A percentile compares a stretch with the other conserved stretches of the same genome.
Evolutionary conservation across 2,888 invertebrate species (phyloP).

Genomic region (Ariolimax columbianus): DNA sequence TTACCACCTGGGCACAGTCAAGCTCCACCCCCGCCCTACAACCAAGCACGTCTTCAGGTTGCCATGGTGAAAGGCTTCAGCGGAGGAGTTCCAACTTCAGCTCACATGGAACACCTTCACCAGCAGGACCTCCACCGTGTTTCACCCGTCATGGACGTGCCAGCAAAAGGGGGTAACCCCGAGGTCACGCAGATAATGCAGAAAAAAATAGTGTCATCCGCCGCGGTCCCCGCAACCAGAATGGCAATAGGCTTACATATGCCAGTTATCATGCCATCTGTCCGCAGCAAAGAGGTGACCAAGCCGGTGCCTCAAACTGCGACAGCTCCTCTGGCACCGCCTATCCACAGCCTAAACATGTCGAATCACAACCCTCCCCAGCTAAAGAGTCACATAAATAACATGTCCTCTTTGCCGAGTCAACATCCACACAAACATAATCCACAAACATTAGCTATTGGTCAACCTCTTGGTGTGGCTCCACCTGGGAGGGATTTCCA

Average conservation of each 20-base stretch:
- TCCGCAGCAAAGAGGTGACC: slow-evolving; percentile 94
- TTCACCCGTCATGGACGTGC: slow-evolving; percentile 43
- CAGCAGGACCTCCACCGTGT: slow-evolving; percentile 42
- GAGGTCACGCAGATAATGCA: slow-evolving; percentile 56
- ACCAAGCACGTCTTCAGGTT: slow-evolving; percentile 39
- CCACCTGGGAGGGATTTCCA: slow-evolving; percentile 26
- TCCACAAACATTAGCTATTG: slow-evolving; percentile 51
- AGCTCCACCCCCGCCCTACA: slow-evolving; percentile 53
- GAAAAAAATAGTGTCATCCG: slow-evolving; percentile 54
- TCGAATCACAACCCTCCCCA: slow-evolving; percentile 72
- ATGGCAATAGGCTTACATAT: slow-evolving; percentile 93
- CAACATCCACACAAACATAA: slow-evolving; percentile 47
- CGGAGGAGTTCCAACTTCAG: not conserved
- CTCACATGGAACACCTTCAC: slow-evolving; percentile 43
- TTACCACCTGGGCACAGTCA: slow-evolving; percentile 54
- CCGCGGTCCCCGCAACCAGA: slow-evolving; percentile 83
- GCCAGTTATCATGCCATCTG: slow-evolving; percentile 97
- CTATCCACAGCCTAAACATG: slow-evolving; percentile 24
- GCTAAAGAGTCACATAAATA: slow-evolving; percentile 72
- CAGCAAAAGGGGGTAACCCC: slow-evolving; percentile 45
- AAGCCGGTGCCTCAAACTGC: slow-evolving; percentile 97
- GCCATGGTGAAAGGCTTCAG: not conserved
- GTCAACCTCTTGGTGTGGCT: slow-evolving; percentile 25
- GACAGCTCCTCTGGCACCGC: slow-evolving; percentile 86
- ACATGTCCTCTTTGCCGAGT: slow-evolving; percentile 58